Percentiles rank a stretch among this genome's conserved stretches.
phyloP scores from a whole-genome alignment of 2,797 vertebrate genomes.

The Argentina silus region DNA sequence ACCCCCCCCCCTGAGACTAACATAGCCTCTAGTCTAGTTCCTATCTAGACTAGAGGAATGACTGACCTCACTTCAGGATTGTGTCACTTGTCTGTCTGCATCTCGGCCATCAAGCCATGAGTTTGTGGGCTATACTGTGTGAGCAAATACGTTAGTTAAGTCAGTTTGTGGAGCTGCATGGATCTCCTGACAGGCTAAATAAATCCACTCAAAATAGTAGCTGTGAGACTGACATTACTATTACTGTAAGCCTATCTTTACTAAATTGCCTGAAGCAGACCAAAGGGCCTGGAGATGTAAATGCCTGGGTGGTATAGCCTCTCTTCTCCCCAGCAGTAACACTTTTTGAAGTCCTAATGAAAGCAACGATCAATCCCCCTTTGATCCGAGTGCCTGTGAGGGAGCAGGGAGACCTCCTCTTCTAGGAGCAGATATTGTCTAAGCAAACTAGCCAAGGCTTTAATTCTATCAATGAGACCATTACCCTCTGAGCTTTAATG shows the following conservation, averaged over 20 bases:
- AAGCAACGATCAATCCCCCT: not conserved
- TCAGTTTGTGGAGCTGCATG: too few relatives aligned
- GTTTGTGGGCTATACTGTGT: too few relatives aligned
- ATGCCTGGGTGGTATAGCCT: not conserved
- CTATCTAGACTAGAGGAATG: not conserved
- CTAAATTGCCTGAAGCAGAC: not conserved
- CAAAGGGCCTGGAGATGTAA: not conserved
- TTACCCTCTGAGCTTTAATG: not conserved
- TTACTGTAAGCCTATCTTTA: too few relatives aligned
- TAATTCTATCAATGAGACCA: not conserved
- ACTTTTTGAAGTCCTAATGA: too few relatives aligned
- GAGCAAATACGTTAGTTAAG: too few relatives aligned
- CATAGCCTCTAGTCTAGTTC: too few relatives aligned
- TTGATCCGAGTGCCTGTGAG: not conserved
- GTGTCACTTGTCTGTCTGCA: not conserved
- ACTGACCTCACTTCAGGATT: too few relatives aligned
- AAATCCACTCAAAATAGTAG: too few relatives aligned
- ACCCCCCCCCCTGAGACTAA: too few relatives aligned
- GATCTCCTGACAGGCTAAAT: too few relatives aligned
- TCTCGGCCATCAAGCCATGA: not conserved
- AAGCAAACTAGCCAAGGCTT: not conserved
- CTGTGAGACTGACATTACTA: too few relatives aligned
- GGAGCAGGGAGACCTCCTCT: not conserved
- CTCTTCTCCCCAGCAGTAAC: not conserved
- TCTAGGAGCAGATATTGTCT: not conserved